phyloP scores from a whole-genome alignment of 2,797 vertebrate genomes.

The Leptoclinus maculatus region DNA sequence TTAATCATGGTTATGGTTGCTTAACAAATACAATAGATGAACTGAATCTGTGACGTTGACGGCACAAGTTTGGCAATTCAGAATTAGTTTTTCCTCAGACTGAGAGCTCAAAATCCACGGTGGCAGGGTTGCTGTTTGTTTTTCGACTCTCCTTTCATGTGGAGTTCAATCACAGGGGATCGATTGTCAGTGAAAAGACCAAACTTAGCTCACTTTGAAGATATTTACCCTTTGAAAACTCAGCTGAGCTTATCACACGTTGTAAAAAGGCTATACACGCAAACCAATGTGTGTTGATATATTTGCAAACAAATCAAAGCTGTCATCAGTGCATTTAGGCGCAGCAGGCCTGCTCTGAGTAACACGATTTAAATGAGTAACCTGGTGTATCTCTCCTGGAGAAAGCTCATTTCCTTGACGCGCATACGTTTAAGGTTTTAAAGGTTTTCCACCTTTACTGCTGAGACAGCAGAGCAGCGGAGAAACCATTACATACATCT shows the following conservation, averaged over 20 bases:
- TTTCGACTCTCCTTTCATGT: slow-evolving; percentile 13
- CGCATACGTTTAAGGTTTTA: no score
- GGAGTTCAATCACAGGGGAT: neutral
- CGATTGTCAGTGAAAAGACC: slow-evolving; percentile 3
- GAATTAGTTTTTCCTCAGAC: neutral
- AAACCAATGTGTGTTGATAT: neutral
- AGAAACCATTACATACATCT: neutral
- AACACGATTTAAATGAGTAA: neutral
- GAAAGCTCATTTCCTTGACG: neutral
- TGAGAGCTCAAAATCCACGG: neutral
- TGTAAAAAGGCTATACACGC: neutral
- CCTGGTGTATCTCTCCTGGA: neutral
- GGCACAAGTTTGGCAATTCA: neutral
- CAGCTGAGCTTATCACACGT: neutral
- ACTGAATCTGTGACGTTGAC: neutral
- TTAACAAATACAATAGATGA: neutral
- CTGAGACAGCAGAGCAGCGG: neutral
- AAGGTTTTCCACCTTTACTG: neutral
- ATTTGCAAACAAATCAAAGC: neutral
- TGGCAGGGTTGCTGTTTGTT: neutral
- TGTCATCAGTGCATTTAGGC: neutral
- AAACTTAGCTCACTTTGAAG: slow-evolving; percentile 4
- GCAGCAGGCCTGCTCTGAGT: neutral
- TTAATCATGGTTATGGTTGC: slow-evolving; percentile 8
- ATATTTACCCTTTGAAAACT: neutral